Conservation (phyloP, 2,113 vertebrate genomes). For the Lanius collurio region DNA sequence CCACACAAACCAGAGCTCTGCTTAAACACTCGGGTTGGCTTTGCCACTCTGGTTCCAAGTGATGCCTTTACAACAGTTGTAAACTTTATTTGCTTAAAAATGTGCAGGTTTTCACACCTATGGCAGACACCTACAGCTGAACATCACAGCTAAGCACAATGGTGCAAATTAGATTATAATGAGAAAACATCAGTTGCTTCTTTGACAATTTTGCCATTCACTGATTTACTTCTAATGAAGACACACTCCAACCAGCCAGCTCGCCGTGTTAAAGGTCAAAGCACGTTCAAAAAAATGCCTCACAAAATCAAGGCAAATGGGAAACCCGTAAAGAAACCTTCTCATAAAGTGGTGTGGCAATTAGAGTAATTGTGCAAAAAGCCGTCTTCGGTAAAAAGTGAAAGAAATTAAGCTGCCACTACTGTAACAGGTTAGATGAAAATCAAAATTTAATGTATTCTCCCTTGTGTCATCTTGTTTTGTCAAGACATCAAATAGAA, state of each 20-base stretch:
- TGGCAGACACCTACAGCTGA: conserved; percentile 65
- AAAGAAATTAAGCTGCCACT: conserved; percentile 79
- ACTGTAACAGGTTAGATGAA: conserved; percentile 82
- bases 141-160: conserved; percentile 68
- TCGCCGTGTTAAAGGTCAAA: conserved; percentile 80
- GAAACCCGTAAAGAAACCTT: conserved; percentile 53
- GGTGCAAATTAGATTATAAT: conserved; percentile 79
- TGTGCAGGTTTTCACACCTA: conserved; percentile 65
- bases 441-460: conserved; percentile 92
- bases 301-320: conserved; percentile 72
- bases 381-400: conserved; percentile 71
- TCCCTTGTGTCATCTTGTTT: conserved; percentile 92
- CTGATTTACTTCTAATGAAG: conserved; percentile 81
- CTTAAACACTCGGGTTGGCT: not conserved
- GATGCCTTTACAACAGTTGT: conserved; percentile 31
- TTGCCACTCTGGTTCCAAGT: not conserved
- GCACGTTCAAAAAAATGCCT: conserved; percentile 70
- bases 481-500: conserved; percentile 97
- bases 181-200: conserved; percentile 79
- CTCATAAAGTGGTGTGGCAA: conserved; percentile 73
- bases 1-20: conserved; percentile 1
- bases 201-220: conserved; percentile 78
- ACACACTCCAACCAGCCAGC: conserved; percentile 66
- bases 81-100: conserved; percentile 71
- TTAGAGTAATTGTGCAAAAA: conserved; percentile 81